These are phyloP conservation scores for Phocoena sinus DNA, from an alignment of 2,113 vertebrate genomes.

Conservation along the genomic window DNA sequence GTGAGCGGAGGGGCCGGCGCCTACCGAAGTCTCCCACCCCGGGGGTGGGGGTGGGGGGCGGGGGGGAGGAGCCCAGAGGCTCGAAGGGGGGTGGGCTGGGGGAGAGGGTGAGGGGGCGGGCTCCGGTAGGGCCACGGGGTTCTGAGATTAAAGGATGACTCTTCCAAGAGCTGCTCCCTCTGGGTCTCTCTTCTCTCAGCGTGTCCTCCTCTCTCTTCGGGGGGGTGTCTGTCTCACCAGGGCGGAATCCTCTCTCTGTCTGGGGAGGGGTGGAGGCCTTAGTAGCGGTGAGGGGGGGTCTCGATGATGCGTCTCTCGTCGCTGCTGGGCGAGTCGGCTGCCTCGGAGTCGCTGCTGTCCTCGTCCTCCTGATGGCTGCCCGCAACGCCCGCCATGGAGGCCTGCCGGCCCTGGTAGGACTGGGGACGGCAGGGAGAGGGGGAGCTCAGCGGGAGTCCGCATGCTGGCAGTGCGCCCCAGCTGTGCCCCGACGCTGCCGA, in stretches of 20 bases:
- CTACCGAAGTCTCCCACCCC: background rate
- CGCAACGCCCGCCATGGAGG: conserved; percentile 54
- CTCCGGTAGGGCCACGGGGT: background rate
- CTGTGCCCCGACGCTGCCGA: background rate
- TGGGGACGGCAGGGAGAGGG: background rate
- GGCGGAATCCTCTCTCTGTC: background rate
- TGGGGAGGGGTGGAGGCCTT: conserved; percentile 49
- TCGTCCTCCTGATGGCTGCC: conserved; percentile 81
- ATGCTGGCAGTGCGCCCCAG: background rate
- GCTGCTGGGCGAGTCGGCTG: conserved; percentile 82
- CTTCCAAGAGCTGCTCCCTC: background rate
- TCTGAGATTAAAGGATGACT: background rate
- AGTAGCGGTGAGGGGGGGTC: conserved; percentile 87
- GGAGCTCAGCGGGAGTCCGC: background rate
- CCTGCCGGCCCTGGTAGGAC: conserved; percentile 83
- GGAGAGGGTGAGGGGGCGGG: background rate
- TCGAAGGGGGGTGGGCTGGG: background rate
- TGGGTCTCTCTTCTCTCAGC: background rate
- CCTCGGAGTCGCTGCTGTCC: conserved; percentile 90
- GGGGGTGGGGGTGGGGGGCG: background rate
- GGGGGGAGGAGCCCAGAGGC: background rate
- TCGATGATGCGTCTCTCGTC: conserved; percentile 89
- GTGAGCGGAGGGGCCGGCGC: background rate
- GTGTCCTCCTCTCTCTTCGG: background rate
- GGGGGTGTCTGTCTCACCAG: background rate